Evolutionary conservation across 2,888 invertebrate genomes (phyloP).

Genomic region (Epinotia bilunana): DNA sequence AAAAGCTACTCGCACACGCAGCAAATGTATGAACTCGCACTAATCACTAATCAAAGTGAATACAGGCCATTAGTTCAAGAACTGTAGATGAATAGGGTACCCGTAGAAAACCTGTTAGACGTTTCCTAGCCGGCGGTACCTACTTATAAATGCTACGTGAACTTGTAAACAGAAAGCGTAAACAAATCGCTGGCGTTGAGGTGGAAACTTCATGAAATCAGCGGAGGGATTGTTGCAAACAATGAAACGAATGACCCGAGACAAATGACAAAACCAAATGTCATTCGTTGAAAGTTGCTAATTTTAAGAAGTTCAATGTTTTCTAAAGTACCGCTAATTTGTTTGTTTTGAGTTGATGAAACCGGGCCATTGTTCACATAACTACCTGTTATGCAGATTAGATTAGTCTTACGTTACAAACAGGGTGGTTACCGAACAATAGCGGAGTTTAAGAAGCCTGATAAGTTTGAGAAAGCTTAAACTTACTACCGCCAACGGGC

Average conservation of each 20-base stretch:
- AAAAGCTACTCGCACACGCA: too few relatives aligned
- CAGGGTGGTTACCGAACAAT: conserved; percentile 16
- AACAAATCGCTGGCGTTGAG: conserved; percentile 39
- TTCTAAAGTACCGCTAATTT: conserved; percentile 9
- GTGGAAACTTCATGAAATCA: conserved; percentile 34
- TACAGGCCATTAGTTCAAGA: too few relatives aligned
- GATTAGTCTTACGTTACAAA: conserved; percentile 3
- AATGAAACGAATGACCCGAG: conserved; percentile 32
- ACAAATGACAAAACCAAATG: conserved; percentile 34
- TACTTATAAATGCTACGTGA: conserved; percentile 33
- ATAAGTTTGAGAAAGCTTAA: conserved; percentile 26
- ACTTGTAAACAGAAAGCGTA: conserved; percentile 45
- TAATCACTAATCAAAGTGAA: too few relatives aligned
- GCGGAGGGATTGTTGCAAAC: conserved; percentile 23
- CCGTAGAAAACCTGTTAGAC: neutral
- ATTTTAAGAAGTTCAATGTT: conserved; percentile 28
- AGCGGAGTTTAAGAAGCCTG: conserved; percentile 31
- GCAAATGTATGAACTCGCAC: too few relatives aligned
- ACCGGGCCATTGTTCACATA: conserved; percentile 7
- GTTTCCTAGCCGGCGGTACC: conserved; percentile 17
- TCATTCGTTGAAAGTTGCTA: conserved; percentile 29
- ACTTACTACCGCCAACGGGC: conserved; percentile 1
- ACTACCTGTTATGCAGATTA: conserved; percentile 20
- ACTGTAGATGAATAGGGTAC: neutral
- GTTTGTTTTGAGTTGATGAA: conserved; percentile 13